Evolutionary conservation across 2,113 vertebrate species (phyloP).

Genomic region (Sander vitreus): DNA sequence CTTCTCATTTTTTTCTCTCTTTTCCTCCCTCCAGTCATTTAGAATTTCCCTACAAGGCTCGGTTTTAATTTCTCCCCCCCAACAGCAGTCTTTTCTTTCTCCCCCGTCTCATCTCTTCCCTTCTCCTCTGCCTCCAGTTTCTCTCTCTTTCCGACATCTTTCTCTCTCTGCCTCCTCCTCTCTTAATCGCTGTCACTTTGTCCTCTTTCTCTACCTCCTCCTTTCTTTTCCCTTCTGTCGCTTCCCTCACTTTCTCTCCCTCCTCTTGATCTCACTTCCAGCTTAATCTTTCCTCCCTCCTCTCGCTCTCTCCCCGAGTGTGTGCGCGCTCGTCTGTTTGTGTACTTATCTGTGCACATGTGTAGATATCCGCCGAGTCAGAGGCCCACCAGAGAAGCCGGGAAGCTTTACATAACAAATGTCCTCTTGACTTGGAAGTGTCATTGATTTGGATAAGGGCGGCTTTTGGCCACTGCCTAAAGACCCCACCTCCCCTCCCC

Average conservation of each 20-base stretch:
- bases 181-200: conserved; percentile 34
- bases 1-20: background rate
- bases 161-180: background rate
- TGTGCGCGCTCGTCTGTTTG: background rate
- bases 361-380: conserved; percentile 36
- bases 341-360: conserved; percentile 22
- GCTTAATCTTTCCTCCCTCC: conserved; percentile 42
- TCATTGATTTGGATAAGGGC: conserved; percentile 71
- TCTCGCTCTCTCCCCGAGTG: background rate
- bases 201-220: conserved; percentile 18
- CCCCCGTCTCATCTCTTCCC: background rate
- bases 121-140: background rate
- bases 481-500: conserved; percentile 33
- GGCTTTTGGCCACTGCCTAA: conserved; percentile 55
- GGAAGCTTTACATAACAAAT: conserved; percentile 73
- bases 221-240: conserved; percentile 9
- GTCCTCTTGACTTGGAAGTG: conserved; percentile 77
- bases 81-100: background rate
- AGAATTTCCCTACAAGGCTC: conserved; percentile 12
- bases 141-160: background rate
- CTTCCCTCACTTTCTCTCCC: conserved; percentile 15
- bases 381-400: conserved; percentile 59
- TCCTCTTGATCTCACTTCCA: conserved; percentile 38
- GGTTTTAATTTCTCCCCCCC: background rate
- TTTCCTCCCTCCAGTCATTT: background rate